Base-by-base conservation (phyloP, 2,113 vertebrate genomes). In the Axis porcinus region DNA sequence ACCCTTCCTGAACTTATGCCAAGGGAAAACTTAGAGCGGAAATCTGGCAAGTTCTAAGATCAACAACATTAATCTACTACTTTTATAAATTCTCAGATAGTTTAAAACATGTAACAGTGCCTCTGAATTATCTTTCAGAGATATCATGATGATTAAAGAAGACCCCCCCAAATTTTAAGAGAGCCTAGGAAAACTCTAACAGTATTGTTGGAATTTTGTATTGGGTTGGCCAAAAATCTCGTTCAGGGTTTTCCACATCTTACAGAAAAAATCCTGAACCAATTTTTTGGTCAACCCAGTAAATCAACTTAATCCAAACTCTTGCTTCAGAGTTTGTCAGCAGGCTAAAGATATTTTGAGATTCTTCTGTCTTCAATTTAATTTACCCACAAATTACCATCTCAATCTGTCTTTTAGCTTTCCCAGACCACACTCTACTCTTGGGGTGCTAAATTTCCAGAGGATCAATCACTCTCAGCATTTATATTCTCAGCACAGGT, bases 1-100 rank as follows among this genome's bases (percentile, higher is more conserved):
- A 86, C n/a, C 15, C 43, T 45, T 93, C 27, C n/a, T 96, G 47
- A 89, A 90, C 15, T 95, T 87, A 95, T 10, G 87, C 28, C 45
- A 91, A 92, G 28, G 45, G 43, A 96, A 94, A 87, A 92, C 21
- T 92, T 52, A 88, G 86, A 57, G 23, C 6, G 55, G 93, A 97
- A 91, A 58, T 27, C n/a, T 97, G 40, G 7, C 19, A 92, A 96
- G 21, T 86, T 86, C 52, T 95, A 86, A 3, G 55, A 62, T 81
- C 92, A 91, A 28, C 47, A 92, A 90, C 9, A 70, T 92, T 91
- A 91, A 79, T 60, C 76, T 85, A 95, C 60, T 62, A 40, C 60
- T 94, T 95, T 89, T 70, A 45, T 87, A 95, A 96, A 96, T 58
- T 91, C 83, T 95, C 23, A 82, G 40, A 43, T 85, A 84, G 40